Evolutionary conservation across 1,140 invertebrate genomes (phyloP), one percentile per base, ranked within the genome.

Genomic region (Drosophila sechellia): DNA sequence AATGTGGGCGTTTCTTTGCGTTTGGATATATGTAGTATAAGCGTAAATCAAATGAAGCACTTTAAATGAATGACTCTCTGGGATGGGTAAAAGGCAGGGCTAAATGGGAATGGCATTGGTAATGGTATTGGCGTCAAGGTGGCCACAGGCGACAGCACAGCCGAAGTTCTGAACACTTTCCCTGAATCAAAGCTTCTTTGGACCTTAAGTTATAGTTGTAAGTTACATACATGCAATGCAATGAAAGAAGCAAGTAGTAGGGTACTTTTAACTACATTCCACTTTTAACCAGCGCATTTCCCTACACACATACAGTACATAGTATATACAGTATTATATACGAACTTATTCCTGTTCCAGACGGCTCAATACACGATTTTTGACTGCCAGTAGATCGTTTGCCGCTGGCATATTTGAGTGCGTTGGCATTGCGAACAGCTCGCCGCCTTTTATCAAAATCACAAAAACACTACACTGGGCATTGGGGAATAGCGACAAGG

Each of bases 401-500:
- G 35, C 35, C 27, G 46, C 15, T 66, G 60, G 37, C 15, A 49
- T 57, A 68, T 61, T 75, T 58, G 59, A 87, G 83, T 72, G 63
- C 84, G 71, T 87, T 86, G 83, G 70, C 79, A 87, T 78, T 65
- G 22, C 60, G 52, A 63, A 55, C 22, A 22, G 66, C 72, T 77
- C 54, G 49, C 50, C 54, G 49, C 50, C 35, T 81, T 86, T 86
- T 86, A 86, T 86, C 81, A 86, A 78, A 70, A 69, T 64, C 50
- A 71, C 53, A 83, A 84, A 79, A 76, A 83, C 52, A 76, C 55
- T 59, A 48, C 22, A 60, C 25, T 42, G 50, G 27, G 52, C 27
- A 60, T 43, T 52, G 31, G 17, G 54, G 25, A 50, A 58, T 17
- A 54, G 37, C 65, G 56, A 60, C 40, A 48, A 49, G 49, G 22